Base-by-base conservation (phyloP, 1,140 invertebrate species). In the Steinernema khuongi region DNA sequence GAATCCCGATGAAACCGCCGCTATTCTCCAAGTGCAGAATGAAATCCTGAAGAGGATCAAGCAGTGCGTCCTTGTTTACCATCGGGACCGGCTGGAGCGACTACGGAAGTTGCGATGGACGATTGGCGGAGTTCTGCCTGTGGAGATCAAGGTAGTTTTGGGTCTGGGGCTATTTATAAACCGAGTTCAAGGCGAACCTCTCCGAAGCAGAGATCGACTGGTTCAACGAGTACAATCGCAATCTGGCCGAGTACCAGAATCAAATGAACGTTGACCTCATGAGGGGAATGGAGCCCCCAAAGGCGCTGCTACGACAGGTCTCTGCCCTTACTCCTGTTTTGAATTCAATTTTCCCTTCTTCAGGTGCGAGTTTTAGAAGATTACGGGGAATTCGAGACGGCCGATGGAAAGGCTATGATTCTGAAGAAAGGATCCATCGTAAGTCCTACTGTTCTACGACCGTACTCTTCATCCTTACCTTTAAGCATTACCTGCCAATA, bases 401-500 rank as follows among this genome's bases (percentile, higher is more conserved):
- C 7, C 19, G 50, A 60, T 22, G 50, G 50, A 14, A 60, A 60
- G 26, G 50, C 50, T 26, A 60, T 60, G 50, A 60, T 60, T 26
- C 50, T 60, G 7, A 60, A 60, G 19, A 60, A 60, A 26, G 50
- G 50, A 7, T 60, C 50, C 7, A 60, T 60, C 19, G 50, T 60
- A 22, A 60, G 50, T 26, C 14, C 14, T 14, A 26, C 7, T 14
- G 7, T 22, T 60, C 50, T 7, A 7, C 2, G 4, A 14, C 2
- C 7, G 4, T 17, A 14, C 4, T 60, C 50, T 22, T 17, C n/a
- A 17, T 60, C 4, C 50, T 22, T 22, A 11, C 2, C 18, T 71
- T 72, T 72, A 31, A 72, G 71, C 66, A 68, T 44, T 72, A 72
- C 44, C 28, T 32, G 1, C 29, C 31, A 29, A 69, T 68, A 29